phyloP scores from a whole-genome alignment of 2,888 invertebrate species.

The Perizoma flavofasciatum region DNA sequence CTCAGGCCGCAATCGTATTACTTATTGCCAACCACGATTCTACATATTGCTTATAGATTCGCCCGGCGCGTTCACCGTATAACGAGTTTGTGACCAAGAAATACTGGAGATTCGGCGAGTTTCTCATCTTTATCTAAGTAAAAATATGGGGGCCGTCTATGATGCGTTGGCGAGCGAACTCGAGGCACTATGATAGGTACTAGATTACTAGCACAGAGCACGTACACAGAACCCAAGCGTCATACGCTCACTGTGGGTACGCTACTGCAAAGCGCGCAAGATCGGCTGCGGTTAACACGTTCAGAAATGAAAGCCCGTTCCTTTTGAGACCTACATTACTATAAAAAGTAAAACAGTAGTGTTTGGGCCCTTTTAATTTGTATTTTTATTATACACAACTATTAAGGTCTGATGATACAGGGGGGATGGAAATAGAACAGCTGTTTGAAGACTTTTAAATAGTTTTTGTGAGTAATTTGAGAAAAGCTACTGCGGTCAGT shows the following conservation, averaged over 20 bases:
- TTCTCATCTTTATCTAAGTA: slow-evolving; percentile 31
- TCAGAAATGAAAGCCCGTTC: too few relatives aligned
- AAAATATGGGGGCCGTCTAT: slow-evolving; percentile 41
- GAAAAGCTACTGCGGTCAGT: too few relatives aligned
- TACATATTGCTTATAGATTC: slow-evolving; percentile 33
- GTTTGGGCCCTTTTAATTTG: too few relatives aligned
- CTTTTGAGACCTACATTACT: too few relatives aligned
- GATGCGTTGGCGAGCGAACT: slow-evolving; percentile 46
- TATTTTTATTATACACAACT: too few relatives aligned
- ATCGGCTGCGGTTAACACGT: too few relatives aligned
- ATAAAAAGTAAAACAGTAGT: too few relatives aligned
- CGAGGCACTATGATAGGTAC: slow-evolving; percentile 61
- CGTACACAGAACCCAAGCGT: slow-evolving; percentile 9
- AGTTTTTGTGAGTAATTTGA: too few relatives aligned
- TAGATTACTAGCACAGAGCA: slow-evolving; percentile 29
- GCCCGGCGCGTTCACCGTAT: slow-evolving; percentile 22
- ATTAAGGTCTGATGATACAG: too few relatives aligned
- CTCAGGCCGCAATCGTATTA: slow-evolving; percentile 23
- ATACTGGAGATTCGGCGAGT: slow-evolving; percentile 34
- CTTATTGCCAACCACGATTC: slow-evolving; percentile 25
- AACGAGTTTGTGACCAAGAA: slow-evolving; percentile 33
- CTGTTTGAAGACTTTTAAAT: too few relatives aligned
- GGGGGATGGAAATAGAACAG: too few relatives aligned
- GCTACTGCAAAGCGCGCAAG: too few relatives aligned
- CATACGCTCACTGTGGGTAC: not conserved